Base-by-base conservation (phyloP, 2,113 vertebrate species). In the Misgurnus mizolepis region DNA sequence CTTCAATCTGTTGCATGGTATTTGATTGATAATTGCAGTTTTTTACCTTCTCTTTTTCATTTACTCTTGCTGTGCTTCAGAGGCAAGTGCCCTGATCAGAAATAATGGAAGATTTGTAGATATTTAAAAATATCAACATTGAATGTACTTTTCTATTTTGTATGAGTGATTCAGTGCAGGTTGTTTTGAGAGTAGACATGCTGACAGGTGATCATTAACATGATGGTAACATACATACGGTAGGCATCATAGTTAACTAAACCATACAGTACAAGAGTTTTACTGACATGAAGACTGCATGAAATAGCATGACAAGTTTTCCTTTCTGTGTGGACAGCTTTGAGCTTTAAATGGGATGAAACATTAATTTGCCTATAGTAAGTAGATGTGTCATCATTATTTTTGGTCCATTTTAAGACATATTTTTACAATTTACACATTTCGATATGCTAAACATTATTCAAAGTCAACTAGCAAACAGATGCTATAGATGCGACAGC, bases 1-100 rank as follows among this genome's bases (percentile, higher is more conserved):
- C 93, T 95, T 93, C 95, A 97, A 96, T 97, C 96, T 97, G 95
- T 95, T 95, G 94, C 94, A 93, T 94, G 93, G 93, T 93, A 92
- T 94, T 94, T 96, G 96, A 99, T 98, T 96, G 94, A 96, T 97
- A 96, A 97, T 96, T 96, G 93, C 92, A 66, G 47, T 67, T 74
- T 88, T 49, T 41, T 4, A 17, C 27, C 75, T 3, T 18, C 7
- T 71, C 6, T 72, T 12, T 74, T 58, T 82, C 53, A 34, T 58
- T 81, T 53, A 14, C 53, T 18, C 47, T 50, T 43, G 61, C 85
- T 89, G 91, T 90, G 92, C 94, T 94, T 92, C 94, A 88, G 91
- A 92, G 87, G 88, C 93, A 89, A 94, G 92, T 86, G 87, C 88
- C 91, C 92, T 92, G 91, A 91, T 93, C 91, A 87, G 86, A 89